Evolutionary conservation across 2,888 invertebrate genomes (phyloP).

Genomic region (Agonum fuliginosum): DNA sequence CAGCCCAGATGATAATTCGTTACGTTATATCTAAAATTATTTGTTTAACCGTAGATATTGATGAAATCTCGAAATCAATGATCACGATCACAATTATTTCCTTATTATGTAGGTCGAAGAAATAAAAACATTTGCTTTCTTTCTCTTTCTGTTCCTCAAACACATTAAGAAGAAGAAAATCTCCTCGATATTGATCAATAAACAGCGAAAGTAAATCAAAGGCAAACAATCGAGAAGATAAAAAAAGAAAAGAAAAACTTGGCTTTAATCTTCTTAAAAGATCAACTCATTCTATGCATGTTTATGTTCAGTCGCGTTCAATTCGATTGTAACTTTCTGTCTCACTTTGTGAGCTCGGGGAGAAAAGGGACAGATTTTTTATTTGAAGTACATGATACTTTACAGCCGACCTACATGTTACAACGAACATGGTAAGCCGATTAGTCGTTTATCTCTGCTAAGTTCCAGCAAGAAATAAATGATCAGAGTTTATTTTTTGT

Average conservation of each 20-base stretch:
- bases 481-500: background rate
- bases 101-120: too few species aligned
- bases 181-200: conserved; percentile 4
- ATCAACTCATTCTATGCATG: conserved; percentile 26
- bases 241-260: conserved; percentile 36
- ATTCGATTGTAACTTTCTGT: conserved; percentile 18
- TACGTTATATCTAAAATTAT: too few species aligned
- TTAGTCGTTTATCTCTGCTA: conserved; percentile 26
- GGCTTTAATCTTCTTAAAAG: conserved; percentile 51
- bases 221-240: conserved; percentile 17
- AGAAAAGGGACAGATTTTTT: conserved; percentile 24
- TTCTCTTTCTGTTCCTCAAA: background rate
- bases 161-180: conserved; percentile 16
- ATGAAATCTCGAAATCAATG: too few species aligned
- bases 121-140: too few species aligned
- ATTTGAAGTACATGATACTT: conserved; percentile 34
- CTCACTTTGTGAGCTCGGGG: conserved; percentile 5
- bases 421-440: conserved; percentile 29
- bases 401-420: background rate
- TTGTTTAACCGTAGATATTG: too few species aligned
- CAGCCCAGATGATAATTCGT: too few species aligned
- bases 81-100: too few species aligned
- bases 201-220: conserved; percentile 20
- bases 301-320: background rate
- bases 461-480: background rate